phyloP scores from a whole-genome alignment of 1,140 invertebrate species.

The Drosophila kepulauana region DNA sequence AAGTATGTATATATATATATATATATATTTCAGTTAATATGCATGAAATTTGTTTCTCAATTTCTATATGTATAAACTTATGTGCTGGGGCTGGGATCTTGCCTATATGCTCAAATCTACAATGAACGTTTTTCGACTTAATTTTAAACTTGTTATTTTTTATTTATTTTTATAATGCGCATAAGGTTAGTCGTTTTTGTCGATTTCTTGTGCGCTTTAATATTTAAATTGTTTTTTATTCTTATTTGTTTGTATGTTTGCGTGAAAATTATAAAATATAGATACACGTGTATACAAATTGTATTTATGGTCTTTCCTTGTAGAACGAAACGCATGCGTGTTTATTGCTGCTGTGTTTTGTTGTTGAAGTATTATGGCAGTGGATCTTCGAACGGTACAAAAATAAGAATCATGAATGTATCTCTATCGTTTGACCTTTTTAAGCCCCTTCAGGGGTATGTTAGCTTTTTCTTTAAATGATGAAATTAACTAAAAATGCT shows the following conservation, averaged over 20 bases:
- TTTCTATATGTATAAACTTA: constrained; percentile 78
- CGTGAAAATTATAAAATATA: constrained; percentile 38
- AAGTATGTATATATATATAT: constrained; percentile 52
- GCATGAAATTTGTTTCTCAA: constrained; percentile 50
- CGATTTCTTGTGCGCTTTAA: constrained; percentile 36
- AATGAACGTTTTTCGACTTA: constrained; percentile 76
- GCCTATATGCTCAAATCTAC: constrained; percentile 76
- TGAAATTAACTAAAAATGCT: constrained; percentile 53
- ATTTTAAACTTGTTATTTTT: constrained; percentile 39
- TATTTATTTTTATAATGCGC: constrained; percentile 33
- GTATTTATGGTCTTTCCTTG: constrained; percentile 12
- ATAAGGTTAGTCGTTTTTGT: constrained; percentile 34
- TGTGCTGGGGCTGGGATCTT: constrained; percentile 63
- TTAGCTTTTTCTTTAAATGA: neutral
- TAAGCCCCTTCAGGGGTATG: too few relatives aligned
- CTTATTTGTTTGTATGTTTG: constrained; percentile 37
- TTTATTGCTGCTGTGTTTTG: constrained; percentile 20
- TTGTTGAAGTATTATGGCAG: constrained; percentile 62
- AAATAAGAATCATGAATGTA: constrained; percentile 59
- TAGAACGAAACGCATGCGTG: constrained; percentile 49
- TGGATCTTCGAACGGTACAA: constrained; percentile 69
- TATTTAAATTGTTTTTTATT: neutral
- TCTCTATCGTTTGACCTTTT: constrained; percentile 19
- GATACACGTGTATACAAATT: constrained; percentile 28
- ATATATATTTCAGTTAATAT: constrained; percentile 54